These are phyloP conservation scores for Drosophila nigricruria DNA, from an alignment of 2,888 invertebrate species.

Conservation along the genomic window DNA sequence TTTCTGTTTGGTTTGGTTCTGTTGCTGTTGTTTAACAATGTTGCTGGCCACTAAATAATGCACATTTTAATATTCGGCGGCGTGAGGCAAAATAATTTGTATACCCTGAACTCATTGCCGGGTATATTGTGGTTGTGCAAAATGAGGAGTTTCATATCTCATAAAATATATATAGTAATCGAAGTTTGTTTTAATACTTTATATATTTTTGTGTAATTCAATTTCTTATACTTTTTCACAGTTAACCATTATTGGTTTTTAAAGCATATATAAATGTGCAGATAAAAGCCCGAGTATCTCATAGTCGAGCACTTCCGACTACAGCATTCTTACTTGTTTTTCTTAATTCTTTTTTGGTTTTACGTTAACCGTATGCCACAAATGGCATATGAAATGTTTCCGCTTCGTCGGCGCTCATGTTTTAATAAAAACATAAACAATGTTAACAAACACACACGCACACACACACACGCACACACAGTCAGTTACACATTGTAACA, in stretches of 20 bases:
- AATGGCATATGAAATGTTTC: constrained; percentile 81
- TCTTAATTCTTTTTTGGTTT: constrained; percentile 31
- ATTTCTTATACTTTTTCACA: too few relatives aligned
- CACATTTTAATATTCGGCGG: constrained; percentile 80
- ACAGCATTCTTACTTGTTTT: constrained; percentile 15
- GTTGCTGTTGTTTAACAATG: constrained; percentile 52
- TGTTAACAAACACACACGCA: constrained; percentile 59
- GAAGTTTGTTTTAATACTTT: too few relatives aligned
- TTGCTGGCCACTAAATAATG: constrained; percentile 73
- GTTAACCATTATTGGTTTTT: too few relatives aligned
- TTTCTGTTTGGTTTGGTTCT: constrained; percentile 6
- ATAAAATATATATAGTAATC: too few relatives aligned
- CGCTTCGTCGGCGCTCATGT: constrained; percentile 72
- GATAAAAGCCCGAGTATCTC: background rate
- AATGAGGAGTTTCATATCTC: too few relatives aligned
- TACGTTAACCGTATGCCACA: constrained; percentile 54
- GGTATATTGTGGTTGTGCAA: background rate
- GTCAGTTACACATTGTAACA: constrained; percentile 13
- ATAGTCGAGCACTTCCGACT: background rate
- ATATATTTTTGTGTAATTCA: too few relatives aligned
- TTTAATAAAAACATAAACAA: constrained; percentile 82
- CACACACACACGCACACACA: constrained; percentile 26
- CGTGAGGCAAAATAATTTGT: constrained; percentile 61
- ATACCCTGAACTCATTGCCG: background rate
- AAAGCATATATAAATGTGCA: too few relatives aligned